Evolutionary conservation across 1,140 invertebrate genomes (phyloP).

Genomic region (Heliconius melpomene): DNA sequence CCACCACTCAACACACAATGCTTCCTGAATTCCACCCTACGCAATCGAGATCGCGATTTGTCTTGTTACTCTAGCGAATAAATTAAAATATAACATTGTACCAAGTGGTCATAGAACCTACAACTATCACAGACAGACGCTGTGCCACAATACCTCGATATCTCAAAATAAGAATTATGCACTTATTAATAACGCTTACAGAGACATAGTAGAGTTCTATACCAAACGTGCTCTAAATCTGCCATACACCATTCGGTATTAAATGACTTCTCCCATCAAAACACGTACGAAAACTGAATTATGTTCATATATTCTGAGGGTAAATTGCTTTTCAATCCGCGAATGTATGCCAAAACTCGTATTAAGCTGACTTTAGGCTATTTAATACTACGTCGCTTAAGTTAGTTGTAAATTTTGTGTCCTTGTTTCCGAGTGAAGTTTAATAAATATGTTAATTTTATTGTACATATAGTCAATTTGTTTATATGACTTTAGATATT

Average conservation of each 20-base stretch:
- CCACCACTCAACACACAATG: too few species aligned
- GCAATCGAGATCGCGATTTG: too few species aligned
- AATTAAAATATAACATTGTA: too few species aligned
- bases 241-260: neutral
- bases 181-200: too few species aligned
- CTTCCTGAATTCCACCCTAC: too few species aligned
- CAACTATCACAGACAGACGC: too few species aligned
- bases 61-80: too few species aligned
- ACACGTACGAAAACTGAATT: neutral
- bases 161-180: too few species aligned
- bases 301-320: constrained; percentile 35
- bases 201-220: too few species aligned
- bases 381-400: constrained; percentile 16
- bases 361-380: constrained; percentile 14
- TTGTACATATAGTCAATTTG: neutral
- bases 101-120: too few species aligned
- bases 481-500: neutral
- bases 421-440: neutral
- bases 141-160: too few species aligned
- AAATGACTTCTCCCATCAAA: constrained; percentile 1
- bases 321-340: constrained; percentile 30
- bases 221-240: neutral
- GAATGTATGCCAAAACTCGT: constrained; percentile 11
- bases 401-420: neutral
- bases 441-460: neutral